A percentile compares a stretch with the other conserved stretches of the same genome.
phyloP scores from a whole-genome alignment of 2,888 invertebrate species.

The Carpatolechia fugitivella region DNA sequence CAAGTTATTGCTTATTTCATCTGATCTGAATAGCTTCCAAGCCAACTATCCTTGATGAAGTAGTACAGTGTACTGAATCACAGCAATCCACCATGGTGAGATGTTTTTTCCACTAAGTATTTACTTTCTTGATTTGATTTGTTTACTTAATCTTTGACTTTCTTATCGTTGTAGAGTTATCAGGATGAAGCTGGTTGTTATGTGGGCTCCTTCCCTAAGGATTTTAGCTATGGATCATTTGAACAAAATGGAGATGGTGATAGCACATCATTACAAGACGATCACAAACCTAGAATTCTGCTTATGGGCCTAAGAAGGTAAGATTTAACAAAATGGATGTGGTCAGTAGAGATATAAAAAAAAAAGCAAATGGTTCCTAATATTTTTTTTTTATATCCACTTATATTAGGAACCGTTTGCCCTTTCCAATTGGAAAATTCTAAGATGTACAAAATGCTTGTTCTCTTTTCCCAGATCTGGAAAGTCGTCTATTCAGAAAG shows the following conservation, averaged over 20 bases:
- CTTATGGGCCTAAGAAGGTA: constrained; percentile 96
- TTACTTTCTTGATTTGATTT: background rate
- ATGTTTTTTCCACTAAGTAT: background rate
- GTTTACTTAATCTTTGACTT: background rate
- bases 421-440: too few species aligned
- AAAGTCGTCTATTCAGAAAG: constrained; percentile 99
- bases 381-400: too few species aligned
- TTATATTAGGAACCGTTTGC: too few species aligned
- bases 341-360: too few species aligned
- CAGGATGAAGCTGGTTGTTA: constrained; percentile 77
- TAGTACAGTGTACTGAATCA: background rate
- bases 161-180: constrained; percentile 57
- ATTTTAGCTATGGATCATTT: constrained; percentile 94
- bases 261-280: constrained; percentile 80
- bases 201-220: constrained; percentile 89
- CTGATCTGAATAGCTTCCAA: background rate
- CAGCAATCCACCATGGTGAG: background rate
- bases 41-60: background rate
- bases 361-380: too few species aligned
- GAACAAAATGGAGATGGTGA: constrained; percentile 88
- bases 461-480: constrained; percentile 87
- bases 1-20: too few species aligned
- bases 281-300: constrained; percentile 95
- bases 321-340: too few species aligned
- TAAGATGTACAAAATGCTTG: too few species aligned